Evolutionary conservation across 2,888 invertebrate genomes (phyloP).

Genomic region (Hypercompe scribonia): DNA sequence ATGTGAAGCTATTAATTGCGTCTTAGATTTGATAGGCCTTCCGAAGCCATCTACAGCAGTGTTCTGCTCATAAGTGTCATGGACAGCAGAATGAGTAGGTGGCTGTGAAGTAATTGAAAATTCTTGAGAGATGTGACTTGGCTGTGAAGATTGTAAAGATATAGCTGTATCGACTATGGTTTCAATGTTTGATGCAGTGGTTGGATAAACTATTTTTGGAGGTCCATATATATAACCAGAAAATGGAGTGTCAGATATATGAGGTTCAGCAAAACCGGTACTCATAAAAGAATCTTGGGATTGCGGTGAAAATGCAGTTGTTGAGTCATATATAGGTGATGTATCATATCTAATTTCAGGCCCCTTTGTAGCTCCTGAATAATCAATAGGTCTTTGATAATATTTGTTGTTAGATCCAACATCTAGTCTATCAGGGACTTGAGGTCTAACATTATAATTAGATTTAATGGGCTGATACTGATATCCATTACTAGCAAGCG

Average conservation of each 20-base stretch:
- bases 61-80: slow-evolving; percentile 11
- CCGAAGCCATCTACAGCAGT: slow-evolving; percentile 38
- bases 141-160: slow-evolving; percentile 18
- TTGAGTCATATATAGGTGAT: background rate
- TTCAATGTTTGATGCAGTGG: slow-evolving; percentile 19
- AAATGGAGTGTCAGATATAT: slow-evolving; percentile 10
- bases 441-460: slow-evolving; percentile 4
- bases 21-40: slow-evolving; percentile 29
- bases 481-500: slow-evolving; percentile 22
- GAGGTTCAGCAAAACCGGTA: slow-evolving; percentile 11
- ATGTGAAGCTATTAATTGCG: slow-evolving; percentile 13
- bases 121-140: background rate
- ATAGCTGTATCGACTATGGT: slow-evolving; percentile 20
- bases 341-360: slow-evolving; percentile 5
- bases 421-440: background rate
- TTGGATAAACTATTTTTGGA: slow-evolving; percentile 18
- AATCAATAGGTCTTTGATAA: slow-evolving; percentile 12
- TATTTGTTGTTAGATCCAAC: background rate
- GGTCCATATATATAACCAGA: slow-evolving; percentile 23
- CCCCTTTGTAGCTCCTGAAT: slow-evolving; percentile 11
- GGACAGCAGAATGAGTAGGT: slow-evolving; percentile 21
- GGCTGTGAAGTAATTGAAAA: slow-evolving; percentile 27
- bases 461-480: slow-evolving; percentile 31
- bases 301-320: slow-evolving; percentile 1
- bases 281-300: background rate